Percentiles rank a stretch among this genome's conserved stretches.
Conservation (phyloP, 1,140 invertebrate genomes). For the Drosophila truncata region DNA sequence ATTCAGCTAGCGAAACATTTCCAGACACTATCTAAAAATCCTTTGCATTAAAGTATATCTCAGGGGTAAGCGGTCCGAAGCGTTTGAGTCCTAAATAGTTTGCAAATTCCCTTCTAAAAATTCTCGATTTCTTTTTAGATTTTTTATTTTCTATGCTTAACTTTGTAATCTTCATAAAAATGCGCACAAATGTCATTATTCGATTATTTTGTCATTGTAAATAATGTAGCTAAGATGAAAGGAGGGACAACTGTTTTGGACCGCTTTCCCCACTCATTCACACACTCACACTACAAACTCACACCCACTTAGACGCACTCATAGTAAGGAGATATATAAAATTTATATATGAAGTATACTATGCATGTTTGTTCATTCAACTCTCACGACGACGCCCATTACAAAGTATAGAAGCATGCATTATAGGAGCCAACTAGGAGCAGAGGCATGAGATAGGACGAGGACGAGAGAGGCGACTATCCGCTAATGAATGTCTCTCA, state of each 20-base stretch:
- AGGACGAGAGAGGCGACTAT: constrained; percentile 12
- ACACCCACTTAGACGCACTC: constrained; percentile 60
- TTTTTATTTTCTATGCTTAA: constrained; percentile 2
- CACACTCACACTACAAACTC: neutral
- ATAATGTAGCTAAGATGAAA: constrained; percentile 57
- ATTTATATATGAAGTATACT: constrained; percentile 50
- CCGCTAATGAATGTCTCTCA: constrained; percentile 43
- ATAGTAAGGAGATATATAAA: constrained; percentile 50
- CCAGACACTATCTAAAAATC: constrained; percentile 12
- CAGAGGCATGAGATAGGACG: constrained; percentile 5
- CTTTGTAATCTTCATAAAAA: constrained; percentile 38
- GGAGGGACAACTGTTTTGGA: constrained; percentile 9
- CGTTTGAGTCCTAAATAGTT: constrained; percentile 1
- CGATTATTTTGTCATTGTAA: constrained; percentile 65
- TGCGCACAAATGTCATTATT: constrained; percentile 72
- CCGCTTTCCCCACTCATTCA: constrained; percentile 34
- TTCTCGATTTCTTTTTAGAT: constrained; percentile 4
- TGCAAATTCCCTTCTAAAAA: constrained; percentile 7
- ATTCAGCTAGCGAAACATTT: constrained; percentile 39
- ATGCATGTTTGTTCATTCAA: constrained; percentile 68
- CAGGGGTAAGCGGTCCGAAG: constrained; percentile 26
- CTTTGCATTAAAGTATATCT: constrained; percentile 33
- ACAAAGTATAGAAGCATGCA: constrained; percentile 67
- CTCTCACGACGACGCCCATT: constrained; percentile 63
- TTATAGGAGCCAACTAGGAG: constrained; percentile 61